Base-by-base conservation (phyloP, 2,888 invertebrate species). In the Xylocampa areola region DNA sequence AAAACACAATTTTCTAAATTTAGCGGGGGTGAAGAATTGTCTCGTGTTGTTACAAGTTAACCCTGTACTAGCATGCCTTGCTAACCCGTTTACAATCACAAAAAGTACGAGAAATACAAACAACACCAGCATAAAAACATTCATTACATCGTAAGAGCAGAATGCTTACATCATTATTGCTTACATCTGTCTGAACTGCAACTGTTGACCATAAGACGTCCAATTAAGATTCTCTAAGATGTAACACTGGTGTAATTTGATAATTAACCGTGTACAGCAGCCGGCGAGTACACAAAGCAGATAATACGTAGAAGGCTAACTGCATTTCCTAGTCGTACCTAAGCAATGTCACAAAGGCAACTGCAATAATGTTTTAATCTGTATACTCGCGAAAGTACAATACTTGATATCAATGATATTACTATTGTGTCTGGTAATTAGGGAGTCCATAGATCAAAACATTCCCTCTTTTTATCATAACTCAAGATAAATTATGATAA, bases 211-310 rank as follows among this genome's bases (percentile, higher is more conserved):
- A 54, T 64, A 66, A 50, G 25, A 62, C 37, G 33, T 25, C 35
- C 61, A 67, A 69, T 73, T 72, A 60, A 62, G 58, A 59, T 63
- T 65, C 60, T 76, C 50, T 57, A 39, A 68, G 65, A 58, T 50
- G 63, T 66, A 68, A 62, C 64, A 49, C 47, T 59, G 54, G 41
- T 52, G 60, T 73, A 67, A 67, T 73, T 73, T 68, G 62, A 60
- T 71, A 65, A 73, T 73, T 69, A 68, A 45, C 54, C 16, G 55
- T 17, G 25, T 32, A 35, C 54, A 63, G 45, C 60, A 59, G 53
- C 47, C 35, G 44, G 50, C 37, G 30, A 16, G 16, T 17, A 14
- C 14, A 45, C 6, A 0, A 10, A 2, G 6, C 7, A 25, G 0
- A 3, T 7, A 43, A n/a, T 0, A 1, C 0, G 0, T 0, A 55